Evolutionary conservation across 2,888 invertebrate species (phyloP).

Genomic region (Tachina fera): DNA sequence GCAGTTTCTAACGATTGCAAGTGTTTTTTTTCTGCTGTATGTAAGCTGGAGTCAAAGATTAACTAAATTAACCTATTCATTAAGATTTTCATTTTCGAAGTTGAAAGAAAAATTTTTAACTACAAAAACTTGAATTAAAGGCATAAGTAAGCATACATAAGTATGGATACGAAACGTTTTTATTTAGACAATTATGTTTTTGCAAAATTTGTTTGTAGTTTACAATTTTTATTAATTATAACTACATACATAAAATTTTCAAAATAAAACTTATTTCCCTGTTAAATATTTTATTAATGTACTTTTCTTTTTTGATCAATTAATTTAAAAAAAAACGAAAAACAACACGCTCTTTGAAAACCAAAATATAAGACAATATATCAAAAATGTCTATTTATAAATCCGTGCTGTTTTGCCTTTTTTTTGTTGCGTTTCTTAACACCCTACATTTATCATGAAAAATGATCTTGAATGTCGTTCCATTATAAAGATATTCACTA

Average conservation of each 20-base stretch:
- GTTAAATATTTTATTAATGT: not conserved
- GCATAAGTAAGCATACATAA: too few species aligned
- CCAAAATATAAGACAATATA: slow-evolving; percentile 58
- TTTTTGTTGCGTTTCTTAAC: slow-evolving; percentile 62
- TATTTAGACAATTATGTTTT: too few species aligned
- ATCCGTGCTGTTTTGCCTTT: slow-evolving; percentile 49
- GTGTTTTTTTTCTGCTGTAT: slow-evolving; percentile 13
- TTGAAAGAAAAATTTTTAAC: too few species aligned
- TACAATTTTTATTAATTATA: too few species aligned
- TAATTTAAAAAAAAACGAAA: slow-evolving; percentile 39
- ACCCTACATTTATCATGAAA: slow-evolving; percentile 69
- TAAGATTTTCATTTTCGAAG: not conserved
- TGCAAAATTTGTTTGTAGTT: too few species aligned
- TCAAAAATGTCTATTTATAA: slow-evolving; percentile 70
- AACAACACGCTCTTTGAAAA: slow-evolving; percentile 30
- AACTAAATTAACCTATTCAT: slow-evolving; percentile 40
- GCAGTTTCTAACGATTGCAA: slow-evolving; percentile 10
- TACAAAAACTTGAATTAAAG: too few species aligned
- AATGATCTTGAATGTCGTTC: slow-evolving; percentile 61
- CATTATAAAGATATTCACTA: slow-evolving; percentile 25
- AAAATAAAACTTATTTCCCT: not conserved
- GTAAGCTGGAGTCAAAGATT: slow-evolving; percentile 16
- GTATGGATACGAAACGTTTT: too few species aligned
- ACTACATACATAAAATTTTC: too few species aligned
- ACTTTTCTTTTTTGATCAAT: slow-evolving; percentile 12